Evolutionary conservation across 2,888 invertebrate species (phyloP).

Genomic region (Dione vanillae): DNA sequence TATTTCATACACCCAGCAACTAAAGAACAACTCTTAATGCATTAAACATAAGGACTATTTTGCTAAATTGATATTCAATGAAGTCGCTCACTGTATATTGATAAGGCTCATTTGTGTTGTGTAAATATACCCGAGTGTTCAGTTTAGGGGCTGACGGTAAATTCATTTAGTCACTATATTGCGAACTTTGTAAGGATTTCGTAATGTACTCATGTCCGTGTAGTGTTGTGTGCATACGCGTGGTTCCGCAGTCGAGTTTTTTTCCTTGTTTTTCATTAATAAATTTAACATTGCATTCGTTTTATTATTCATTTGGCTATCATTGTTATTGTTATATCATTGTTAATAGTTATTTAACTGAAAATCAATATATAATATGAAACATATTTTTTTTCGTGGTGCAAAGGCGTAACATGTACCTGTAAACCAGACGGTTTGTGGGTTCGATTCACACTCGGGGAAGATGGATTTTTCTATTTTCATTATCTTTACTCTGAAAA

Average conservation of each 20-base stretch:
- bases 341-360: slow-evolving; percentile 10
- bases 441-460: too few species aligned
- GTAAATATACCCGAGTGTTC: slow-evolving; percentile 30
- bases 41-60: slow-evolving; percentile 1
- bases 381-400: not conserved
- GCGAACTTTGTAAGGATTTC: not conserved
- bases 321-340: not conserved
- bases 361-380: not conserved
- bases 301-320: slow-evolving; percentile 8
- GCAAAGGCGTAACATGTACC: too few species aligned
- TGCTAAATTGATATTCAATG: not conserved
- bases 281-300: not conserved
- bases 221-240: slow-evolving; percentile 15
- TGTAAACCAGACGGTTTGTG: too few species aligned
- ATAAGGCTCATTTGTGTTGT: slow-evolving; percentile 32
- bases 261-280: slow-evolving; percentile 20
- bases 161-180: not conserved
- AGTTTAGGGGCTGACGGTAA: slow-evolving; percentile 10
- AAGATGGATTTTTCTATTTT: too few species aligned
- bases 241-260: slow-evolving; percentile 15
- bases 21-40: not conserved
- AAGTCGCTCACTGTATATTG: slow-evolving; percentile 5
- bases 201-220: not conserved
- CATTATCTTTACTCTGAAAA: too few species aligned
- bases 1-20: slow-evolving; percentile 13